Conservation (phyloP, 2,888 invertebrate genomes). For the Suillia variegata region DNA sequence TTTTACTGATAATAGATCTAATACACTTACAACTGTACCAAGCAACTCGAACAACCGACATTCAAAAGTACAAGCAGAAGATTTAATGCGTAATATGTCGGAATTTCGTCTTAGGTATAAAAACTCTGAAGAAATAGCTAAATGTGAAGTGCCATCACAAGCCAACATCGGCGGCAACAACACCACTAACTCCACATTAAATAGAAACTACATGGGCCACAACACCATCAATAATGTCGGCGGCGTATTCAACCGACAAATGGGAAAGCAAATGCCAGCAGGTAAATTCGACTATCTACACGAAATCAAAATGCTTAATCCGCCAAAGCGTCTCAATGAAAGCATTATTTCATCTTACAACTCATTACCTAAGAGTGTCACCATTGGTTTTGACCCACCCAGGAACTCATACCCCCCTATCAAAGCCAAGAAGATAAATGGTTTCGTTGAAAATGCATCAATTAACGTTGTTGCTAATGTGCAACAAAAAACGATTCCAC, state of each 20-base stretch:
- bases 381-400: constrained; percentile 68
- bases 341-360: constrained; percentile 47
- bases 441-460: background rate
- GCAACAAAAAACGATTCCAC: constrained; percentile 64
- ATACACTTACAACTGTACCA: background rate
- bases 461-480: constrained; percentile 3
- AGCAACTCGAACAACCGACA: constrained; percentile 36
- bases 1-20: constrained; percentile 22
- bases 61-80: constrained; percentile 61
- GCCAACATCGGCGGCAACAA: constrained; percentile 17
- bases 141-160: constrained; percentile 12
- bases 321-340: constrained; percentile 45
- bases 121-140: constrained; percentile 62
- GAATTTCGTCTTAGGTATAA: constrained; percentile 71
- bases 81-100: constrained; percentile 67
- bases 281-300: constrained; percentile 58
- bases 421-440: constrained; percentile 30
- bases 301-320: constrained; percentile 58
- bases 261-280: constrained; percentile 18
- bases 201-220: background rate
- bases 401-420: constrained; percentile 70
- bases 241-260: constrained; percentile 37
- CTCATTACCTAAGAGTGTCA: constrained; percentile 57
- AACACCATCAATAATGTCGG: constrained; percentile 22
- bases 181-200: constrained; percentile 8